phyloP scores from a whole-genome alignment of 2,113 vertebrate species.

The Vidua macroura region DNA sequence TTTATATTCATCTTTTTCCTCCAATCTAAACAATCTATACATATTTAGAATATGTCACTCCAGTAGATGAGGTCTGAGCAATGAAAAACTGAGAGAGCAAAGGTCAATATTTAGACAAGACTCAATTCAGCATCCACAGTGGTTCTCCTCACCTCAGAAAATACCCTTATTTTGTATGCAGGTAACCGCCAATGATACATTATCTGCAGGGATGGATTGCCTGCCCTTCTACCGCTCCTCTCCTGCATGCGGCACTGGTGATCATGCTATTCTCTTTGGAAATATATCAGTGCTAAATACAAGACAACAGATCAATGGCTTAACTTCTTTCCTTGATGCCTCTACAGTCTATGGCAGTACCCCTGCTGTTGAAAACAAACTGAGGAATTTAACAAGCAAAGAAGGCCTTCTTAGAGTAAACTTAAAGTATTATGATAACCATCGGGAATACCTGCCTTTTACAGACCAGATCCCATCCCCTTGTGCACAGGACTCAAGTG shows the following conservation, averaged over 20 bases:
- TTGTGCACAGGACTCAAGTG: slow-evolving; percentile 70
- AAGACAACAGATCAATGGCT: slow-evolving; percentile 86
- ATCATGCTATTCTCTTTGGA: not conserved
- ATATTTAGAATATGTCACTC: not conserved
- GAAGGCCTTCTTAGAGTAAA: slow-evolving; percentile 85
- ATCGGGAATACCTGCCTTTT: slow-evolving; percentile 80
- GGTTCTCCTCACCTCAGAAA: not conserved
- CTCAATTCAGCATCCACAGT: not conserved
- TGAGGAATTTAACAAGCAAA: slow-evolving; percentile 79
- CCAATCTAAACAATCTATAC: not conserved
- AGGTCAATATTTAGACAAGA: not conserved
- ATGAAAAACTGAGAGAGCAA: not conserved
- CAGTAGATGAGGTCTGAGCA: not conserved
- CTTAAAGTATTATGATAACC: slow-evolving; percentile 66
- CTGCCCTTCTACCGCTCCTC: slow-evolving; percentile 88
- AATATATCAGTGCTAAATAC: slow-evolving; percentile 58
- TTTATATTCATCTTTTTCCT: not conserved
- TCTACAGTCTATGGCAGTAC: slow-evolving; percentile 88
- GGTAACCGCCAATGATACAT: slow-evolving; percentile 66
- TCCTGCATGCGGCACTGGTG: slow-evolving; percentile 72
- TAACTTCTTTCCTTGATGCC: slow-evolving; percentile 91
- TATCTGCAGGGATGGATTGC: slow-evolving; percentile 60
- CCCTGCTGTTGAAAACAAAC: slow-evolving; percentile 46
- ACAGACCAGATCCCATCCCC: slow-evolving; percentile 59
- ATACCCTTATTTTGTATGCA: slow-evolving; percentile 18